These are phyloP conservation scores for Ellobius talpinus DNA, from an alignment of 2,113 vertebrate genomes.

Conservation along the genomic window DNA sequence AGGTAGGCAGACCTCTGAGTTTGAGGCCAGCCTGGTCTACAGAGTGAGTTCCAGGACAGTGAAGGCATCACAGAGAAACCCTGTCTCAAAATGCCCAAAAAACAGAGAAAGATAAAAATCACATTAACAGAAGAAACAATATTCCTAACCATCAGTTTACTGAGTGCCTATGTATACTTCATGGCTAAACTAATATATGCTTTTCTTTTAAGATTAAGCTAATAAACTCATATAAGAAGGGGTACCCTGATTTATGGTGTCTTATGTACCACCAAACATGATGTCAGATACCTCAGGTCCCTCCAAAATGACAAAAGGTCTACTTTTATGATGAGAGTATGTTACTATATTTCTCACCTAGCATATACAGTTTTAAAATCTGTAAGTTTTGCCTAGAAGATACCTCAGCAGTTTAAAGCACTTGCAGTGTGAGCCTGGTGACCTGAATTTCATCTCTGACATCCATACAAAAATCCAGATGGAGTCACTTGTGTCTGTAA, in stretches of 20 bases:
- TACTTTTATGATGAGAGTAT: slow-evolving; percentile 5
- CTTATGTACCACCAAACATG: neutral
- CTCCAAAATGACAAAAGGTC: neutral
- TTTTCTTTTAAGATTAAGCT: neutral
- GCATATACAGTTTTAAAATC: slow-evolving; percentile 39
- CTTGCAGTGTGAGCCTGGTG: neutral
- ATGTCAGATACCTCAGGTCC: neutral
- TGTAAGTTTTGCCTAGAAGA: neutral
- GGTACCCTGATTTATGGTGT: neutral
- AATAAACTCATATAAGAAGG: neutral
- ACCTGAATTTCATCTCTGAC: neutral
- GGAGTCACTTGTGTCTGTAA: neutral
- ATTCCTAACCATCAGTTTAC: neutral
- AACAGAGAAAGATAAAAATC: neutral
- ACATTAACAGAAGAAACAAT: neutral
- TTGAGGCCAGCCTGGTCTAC: neutral
- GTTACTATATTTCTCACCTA: slow-evolving; percentile 7
- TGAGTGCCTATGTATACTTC: neutral
- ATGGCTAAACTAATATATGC: neutral
- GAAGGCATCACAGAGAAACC: no score
- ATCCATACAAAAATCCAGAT: neutral
- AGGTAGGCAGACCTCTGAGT: neutral
- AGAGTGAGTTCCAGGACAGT: neutral
- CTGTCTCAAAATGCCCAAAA: neutral
- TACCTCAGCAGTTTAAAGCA: neutral